Conservation (phyloP, 1,140 invertebrate species). For the Asobara japonica region DNA sequence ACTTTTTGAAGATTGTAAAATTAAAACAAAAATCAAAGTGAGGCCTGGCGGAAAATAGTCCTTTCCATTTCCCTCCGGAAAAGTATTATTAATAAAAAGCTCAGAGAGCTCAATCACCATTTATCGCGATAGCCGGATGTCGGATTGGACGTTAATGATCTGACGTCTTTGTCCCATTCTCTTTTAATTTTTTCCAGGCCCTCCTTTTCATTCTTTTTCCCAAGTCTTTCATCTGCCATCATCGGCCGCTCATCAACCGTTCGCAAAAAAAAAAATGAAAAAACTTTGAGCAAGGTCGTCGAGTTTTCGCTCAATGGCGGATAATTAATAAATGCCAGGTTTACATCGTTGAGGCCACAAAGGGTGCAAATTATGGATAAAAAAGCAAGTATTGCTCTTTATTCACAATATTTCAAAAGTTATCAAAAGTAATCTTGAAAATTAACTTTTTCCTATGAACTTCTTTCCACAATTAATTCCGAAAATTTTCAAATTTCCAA, state of each 20-base stretch:
- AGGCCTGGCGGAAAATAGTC: too few species aligned
- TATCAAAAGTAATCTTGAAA: too few species aligned
- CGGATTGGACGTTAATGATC: constrained; percentile 8
- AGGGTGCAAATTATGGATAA: neutral
- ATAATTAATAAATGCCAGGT: constrained; percentile 17
- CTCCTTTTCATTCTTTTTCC: neutral
- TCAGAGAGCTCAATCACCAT: too few species aligned
- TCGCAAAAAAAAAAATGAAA: neutral
- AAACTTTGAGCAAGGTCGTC: neutral
- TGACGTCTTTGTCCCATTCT: neutral
- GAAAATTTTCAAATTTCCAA: too few species aligned
- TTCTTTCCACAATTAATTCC: too few species aligned
- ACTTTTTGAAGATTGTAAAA: too few species aligned
- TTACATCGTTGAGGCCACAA: constrained; percentile 11
- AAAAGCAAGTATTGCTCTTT: too few species aligned
- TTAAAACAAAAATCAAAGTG: too few species aligned
- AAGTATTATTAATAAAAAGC: too few species aligned
- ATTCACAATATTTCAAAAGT: too few species aligned
- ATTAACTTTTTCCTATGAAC: too few species aligned
- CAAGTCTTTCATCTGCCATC: constrained; percentile 13
- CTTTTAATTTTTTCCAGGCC: neutral
- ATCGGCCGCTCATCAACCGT: constrained; percentile 7
- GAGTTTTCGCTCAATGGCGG: constrained; percentile 8
- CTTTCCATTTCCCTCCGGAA: too few species aligned
- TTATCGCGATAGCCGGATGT: constrained; percentile 10